phyloP scores from a whole-genome alignment of 2,888 invertebrate species.

The Chromoteleia sp. region DNA sequence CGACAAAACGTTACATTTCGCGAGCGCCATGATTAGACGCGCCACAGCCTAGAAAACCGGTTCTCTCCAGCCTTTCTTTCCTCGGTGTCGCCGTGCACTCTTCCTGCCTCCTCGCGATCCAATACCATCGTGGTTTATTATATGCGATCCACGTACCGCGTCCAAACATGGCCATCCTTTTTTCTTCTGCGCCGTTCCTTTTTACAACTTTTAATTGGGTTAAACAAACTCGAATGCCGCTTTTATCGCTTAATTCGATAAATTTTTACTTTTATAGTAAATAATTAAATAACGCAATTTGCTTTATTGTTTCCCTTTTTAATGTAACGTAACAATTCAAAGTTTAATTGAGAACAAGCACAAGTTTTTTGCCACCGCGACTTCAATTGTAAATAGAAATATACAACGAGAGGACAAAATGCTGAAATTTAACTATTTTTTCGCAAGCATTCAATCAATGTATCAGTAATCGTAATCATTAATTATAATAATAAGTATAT shows the following conservation, averaged over 20 bases:
- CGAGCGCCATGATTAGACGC: slow-evolving; percentile 80
- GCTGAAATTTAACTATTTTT: too few relatives aligned
- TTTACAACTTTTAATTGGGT: slow-evolving; percentile 44
- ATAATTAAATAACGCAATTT: neutral
- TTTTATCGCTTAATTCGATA: slow-evolving; percentile 8
- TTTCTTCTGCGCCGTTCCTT: neutral
- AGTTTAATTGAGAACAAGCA: too few relatives aligned
- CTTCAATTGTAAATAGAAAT: too few relatives aligned
- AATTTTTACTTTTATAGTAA: neutral
- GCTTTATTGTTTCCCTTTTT: too few relatives aligned
- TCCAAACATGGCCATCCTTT: slow-evolving; percentile 42
- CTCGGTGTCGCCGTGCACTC: slow-evolving; percentile 37
- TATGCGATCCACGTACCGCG: slow-evolving; percentile 31
- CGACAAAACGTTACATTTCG: slow-evolving; percentile 76
- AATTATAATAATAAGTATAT: too few relatives aligned
- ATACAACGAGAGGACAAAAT: too few relatives aligned
- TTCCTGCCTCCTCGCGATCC: slow-evolving; percentile 47
- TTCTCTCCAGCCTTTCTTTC: slow-evolving; percentile 70
- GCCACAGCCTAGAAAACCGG: slow-evolving; percentile 77
- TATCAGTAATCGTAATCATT: too few relatives aligned
- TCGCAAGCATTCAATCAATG: too few relatives aligned
- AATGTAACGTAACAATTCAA: too few relatives aligned
- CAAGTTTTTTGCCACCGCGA: too few relatives aligned
- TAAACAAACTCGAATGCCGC: slow-evolving; percentile 17
- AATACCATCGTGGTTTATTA: too few relatives aligned